Evolutionary conservation across 2,797 vertebrate genomes (phyloP), one percentile per base, ranked within the genome.

Genomic region (Babyrousa celebensis): DNA sequence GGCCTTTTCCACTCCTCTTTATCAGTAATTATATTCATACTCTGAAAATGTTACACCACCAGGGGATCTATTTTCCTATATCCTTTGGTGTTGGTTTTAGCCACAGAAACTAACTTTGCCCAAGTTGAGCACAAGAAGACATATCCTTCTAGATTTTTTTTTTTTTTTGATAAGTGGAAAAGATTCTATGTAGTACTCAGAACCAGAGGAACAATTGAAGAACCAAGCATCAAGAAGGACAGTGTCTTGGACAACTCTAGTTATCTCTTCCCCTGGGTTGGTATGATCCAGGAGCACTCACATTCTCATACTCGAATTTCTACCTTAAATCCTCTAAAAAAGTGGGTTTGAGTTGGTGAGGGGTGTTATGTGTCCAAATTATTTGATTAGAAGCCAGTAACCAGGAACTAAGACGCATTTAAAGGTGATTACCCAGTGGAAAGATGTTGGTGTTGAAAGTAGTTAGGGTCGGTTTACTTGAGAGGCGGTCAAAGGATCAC

Each of bases 1-100:
- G 74, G 48, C 6, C 6, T 87, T 93, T 85, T 68, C 29, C 48
- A 54, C 58, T 95, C 43, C 3, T 84, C 63, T 78, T 85, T 1
- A 29, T 32, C 62, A 79, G 1, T 60, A 71, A 36, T 80, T 79
- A 72, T 83, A 63, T 21, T 94, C 52, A 27, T 15, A 68, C 3
- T 75, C 15, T 60, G n/a, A 62, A 58, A 84, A 78, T 36, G 3
- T 70, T 91, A 32, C 9, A 70, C 8, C 27, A 52, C 20, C 3
- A 72, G 7, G 20, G 29, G 71, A 43, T 78, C 10, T 29, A 25
- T 85, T 89, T 96, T 94, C 11, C 25, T 68, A 0, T 43, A 58
- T 88, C 1, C 68, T n/a, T 89, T 90, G 23, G 2, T 80, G 25
- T 65, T 93, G 25, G 12, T 91, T 89, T 93, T 92, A 85, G 84